phyloP scores from a whole-genome alignment of 92 coral and sea anemone species.

The Phymanthus crucifer region DNA sequence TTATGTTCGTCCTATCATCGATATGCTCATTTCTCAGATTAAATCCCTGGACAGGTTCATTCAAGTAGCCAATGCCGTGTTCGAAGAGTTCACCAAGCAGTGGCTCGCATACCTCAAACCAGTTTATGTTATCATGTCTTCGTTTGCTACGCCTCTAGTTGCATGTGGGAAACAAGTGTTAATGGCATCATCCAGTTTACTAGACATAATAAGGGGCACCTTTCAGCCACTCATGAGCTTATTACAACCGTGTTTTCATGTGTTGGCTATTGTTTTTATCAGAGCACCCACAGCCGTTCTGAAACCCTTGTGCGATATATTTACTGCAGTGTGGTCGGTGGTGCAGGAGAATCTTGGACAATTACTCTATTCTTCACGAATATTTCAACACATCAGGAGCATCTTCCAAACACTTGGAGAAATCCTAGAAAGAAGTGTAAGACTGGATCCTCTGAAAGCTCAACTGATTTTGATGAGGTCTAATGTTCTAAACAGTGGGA shows the following conservation, averaged over 20 bases:
- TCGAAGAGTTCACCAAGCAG: slow-evolving; percentile 83
- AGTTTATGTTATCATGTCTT: slow-evolving; percentile 69
- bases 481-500: slow-evolving; percentile 87
- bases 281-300: slow-evolving; percentile 61
- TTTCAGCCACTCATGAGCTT: slow-evolving; percentile 52
- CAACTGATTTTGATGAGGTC: slow-evolving; percentile 85
- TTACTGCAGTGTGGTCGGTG: slow-evolving; percentile 55
- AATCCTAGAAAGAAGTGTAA: slow-evolving; percentile 68
- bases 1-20: slow-evolving; percentile 77
- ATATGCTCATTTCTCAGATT: slow-evolving; percentile 74
- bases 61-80: slow-evolving; percentile 67
- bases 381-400: slow-evolving; percentile 33
- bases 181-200: slow-evolving; percentile 31
- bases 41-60: slow-evolving; percentile 73
- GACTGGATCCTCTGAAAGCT: slow-evolving; percentile 84
- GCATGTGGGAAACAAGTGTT: slow-evolving; percentile 55
- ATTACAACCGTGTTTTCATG: slow-evolving; percentile 56
- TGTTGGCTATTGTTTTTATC: slow-evolving; percentile 51
- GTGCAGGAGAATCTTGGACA: slow-evolving; percentile 53
- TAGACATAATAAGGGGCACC: slow-evolving; percentile 39
- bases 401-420: slow-evolving; percentile 39
- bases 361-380: slow-evolving; percentile 49
- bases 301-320: slow-evolving; percentile 45
- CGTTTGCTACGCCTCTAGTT: slow-evolving; percentile 77
- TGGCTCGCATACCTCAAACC: slow-evolving; percentile 95